Percentiles rank a stretch among this genome's conserved stretches.
Evolutionary conservation across 1,140 invertebrate genomes (phyloP).

Genomic region (roundworm (Caenorhabditis elegans)): DNA sequence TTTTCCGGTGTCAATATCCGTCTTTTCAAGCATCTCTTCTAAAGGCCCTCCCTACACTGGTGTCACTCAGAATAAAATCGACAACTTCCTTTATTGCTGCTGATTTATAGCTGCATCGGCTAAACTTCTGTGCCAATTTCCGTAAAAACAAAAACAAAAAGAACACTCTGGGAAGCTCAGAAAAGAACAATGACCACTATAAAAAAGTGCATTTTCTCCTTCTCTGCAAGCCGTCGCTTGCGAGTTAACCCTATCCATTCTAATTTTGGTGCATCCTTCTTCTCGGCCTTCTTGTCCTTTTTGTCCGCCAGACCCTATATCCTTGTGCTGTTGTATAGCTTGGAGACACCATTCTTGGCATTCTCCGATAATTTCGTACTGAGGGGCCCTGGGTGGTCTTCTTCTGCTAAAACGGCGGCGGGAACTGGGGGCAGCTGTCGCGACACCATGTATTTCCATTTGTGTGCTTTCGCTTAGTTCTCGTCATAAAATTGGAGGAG

Average conservation of each 20-base stretch:
- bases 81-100: conserved; percentile 10
- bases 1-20: conserved; percentile 29
- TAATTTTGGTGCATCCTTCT: conserved; percentile 16
- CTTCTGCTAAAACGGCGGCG: background rate
- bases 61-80: conserved; percentile 17
- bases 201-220: background rate
- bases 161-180: background rate
- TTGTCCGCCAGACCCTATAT: background rate
- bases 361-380: conserved; percentile 20
- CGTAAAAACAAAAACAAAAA: background rate
- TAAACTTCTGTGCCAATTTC: background rate
- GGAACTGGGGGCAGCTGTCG: background rate
- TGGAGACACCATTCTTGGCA: background rate
- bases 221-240: background rate
- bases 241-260: conserved; percentile 31
- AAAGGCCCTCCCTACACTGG: background rate
- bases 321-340: conserved; percentile 4
- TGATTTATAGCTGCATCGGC: conserved; percentile 8
- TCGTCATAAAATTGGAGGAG: conserved; percentile 23
- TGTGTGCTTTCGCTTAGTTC: background rate
- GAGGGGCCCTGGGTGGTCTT: background rate
- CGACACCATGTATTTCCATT: conserved; percentile 18
- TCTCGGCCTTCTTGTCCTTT: background rate
- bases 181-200: background rate
- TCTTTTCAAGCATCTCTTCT: background rate